A percentile compares a stretch with the other conserved stretches of the same genome.
Evolutionary conservation across 2,113 vertebrate species (phyloP).

Genomic region (Sphyrna mokarran): DNA sequence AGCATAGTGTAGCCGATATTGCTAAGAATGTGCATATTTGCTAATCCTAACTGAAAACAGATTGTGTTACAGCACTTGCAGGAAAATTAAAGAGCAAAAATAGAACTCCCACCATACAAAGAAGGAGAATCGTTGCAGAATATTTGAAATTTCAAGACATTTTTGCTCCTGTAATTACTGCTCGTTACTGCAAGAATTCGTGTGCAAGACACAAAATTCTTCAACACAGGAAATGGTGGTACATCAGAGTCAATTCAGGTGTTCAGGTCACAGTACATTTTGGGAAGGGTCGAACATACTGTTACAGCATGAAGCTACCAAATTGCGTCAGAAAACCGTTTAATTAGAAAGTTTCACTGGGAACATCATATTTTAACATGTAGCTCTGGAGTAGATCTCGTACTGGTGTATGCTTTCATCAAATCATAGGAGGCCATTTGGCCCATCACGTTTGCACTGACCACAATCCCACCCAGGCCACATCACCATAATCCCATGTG

Average conservation of each 20-base stretch:
- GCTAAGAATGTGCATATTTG: neutral
- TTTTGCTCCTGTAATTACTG: neutral
- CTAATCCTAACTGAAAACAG: neutral
- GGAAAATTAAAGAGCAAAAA: neutral
- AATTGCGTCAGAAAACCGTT: neutral
- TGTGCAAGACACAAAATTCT: neutral
- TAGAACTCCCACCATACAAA: neutral
- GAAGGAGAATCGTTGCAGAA: neutral
- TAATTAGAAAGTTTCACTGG: neutral
- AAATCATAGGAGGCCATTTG: too few species aligned
- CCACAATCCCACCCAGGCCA: too few species aligned
- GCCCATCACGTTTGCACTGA: too few species aligned
- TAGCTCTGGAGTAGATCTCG: neutral
- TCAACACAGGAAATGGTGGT: neutral
- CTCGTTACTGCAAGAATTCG: neutral
- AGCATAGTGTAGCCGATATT: neutral
- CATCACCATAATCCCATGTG: too few species aligned
- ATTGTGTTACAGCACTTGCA: neutral
- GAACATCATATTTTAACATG: neutral
- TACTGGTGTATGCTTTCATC: neutral
- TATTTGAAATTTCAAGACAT: neutral
- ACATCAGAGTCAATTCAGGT: neutral
- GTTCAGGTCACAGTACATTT: neutral
- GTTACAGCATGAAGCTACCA: neutral
- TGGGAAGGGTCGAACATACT: neutral